Evolutionary conservation across 2,797 vertebrate genomes (phyloP), one percentile per base, ranked within the genome.

Genomic region (Gobionotothen gibberifrons): DNA sequence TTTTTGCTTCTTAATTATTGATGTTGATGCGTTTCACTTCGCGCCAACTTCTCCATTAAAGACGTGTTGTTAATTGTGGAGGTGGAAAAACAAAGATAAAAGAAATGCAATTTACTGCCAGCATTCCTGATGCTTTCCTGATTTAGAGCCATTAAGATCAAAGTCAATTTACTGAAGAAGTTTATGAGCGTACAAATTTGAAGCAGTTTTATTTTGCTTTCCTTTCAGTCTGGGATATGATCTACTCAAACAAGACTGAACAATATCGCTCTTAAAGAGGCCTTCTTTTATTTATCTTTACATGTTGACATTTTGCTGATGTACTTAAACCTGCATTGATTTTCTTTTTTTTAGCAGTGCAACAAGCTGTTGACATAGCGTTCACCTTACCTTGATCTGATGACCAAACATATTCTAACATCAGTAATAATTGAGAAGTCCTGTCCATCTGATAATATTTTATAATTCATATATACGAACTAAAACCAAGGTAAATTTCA

Each of bases 1-100:
- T 85, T 89, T 89, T 87, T 66, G 54, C 75, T 81, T 67, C 65
- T 93, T 91, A 90, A 92, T 92, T 92, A 93, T 92, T 92, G 79
- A 93, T 91, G 84, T 74, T 78, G 84, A 87, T 84, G 86, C 3
- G 10, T 84, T 81, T 78, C 59, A 76, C 69, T 85, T 87, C 79
- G 74, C 66, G 42, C 78, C 70, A 84, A 84, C 76, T 83, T 84
- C 78, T 72, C 81, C 82, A 91, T 92, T 90, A 89, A 91, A 87
- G 74, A 78, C 75, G 40, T 55, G 72, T 64, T 73, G 52, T 85
- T 89, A 89, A 91, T 91, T 89, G 83, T 76, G 53, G 63, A 54
- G 82, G 78, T 52, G 63, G 78, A 86, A 36, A 80, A 74, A 80
- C 48, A 83, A 52, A 78, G 69, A 87, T 74, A 74, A 90, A 87